These are phyloP conservation scores for Psilopsiagon aymara DNA, from an alignment of 2,113 vertebrate species.

Conservation along the genomic window DNA sequence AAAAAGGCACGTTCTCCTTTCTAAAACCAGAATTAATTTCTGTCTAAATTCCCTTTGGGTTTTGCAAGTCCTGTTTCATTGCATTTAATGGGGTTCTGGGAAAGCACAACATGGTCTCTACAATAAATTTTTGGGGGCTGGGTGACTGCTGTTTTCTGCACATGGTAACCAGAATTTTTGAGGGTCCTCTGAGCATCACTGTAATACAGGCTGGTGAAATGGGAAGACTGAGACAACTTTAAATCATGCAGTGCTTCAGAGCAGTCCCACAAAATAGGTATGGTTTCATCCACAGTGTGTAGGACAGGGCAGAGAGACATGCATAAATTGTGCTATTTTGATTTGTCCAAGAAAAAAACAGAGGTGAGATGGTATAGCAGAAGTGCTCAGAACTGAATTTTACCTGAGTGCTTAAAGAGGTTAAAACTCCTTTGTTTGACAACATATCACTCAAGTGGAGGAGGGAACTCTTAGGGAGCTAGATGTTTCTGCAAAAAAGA, in stretches of 20 bases:
- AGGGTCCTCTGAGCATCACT: not conserved
- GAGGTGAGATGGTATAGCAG: not conserved
- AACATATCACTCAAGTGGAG: not conserved
- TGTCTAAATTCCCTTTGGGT: not conserved
- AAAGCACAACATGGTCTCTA: not conserved
- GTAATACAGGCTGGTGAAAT: not conserved
- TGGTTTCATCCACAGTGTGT: rapidly evolving
- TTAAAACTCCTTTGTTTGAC: not conserved
- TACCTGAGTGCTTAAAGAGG: not conserved
- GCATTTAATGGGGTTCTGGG: rapidly evolving
- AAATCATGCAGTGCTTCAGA: not conserved
- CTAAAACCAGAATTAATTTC: not conserved
- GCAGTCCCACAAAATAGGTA: not conserved
- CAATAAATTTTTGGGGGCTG: not conserved
- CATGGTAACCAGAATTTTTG: not conserved
- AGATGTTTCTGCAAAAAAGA: not conserved
- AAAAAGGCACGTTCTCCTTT: not conserved
- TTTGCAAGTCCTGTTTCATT: not conserved
- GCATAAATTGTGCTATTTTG: not conserved
- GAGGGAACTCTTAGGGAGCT: not conserved
- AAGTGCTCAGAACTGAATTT: not conserved
- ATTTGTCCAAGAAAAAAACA: not conserved
- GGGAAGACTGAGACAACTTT: not conserved
- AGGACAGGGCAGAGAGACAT: not conserved
- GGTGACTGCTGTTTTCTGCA: not conserved